These are phyloP conservation scores for Poecilobothrus nobilitatus DNA, from an alignment of 2,888 invertebrate species.

Conservation along the genomic window DNA sequence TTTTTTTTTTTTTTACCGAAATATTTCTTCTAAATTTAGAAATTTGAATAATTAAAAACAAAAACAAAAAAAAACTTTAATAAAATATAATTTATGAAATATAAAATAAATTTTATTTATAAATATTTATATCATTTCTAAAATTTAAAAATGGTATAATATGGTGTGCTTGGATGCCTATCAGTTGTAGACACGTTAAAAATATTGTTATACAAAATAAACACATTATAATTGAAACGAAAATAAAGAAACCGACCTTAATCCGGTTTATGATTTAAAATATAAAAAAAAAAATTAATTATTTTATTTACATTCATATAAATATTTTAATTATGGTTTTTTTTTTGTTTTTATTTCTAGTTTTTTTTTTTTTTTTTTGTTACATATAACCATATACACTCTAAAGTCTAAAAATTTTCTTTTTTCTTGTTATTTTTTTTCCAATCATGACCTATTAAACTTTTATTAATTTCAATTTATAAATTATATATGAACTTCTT, in stretches of 20 bases:
- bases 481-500: background rate
- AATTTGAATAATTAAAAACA: too few species aligned
- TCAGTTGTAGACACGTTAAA: background rate
- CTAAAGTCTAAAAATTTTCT: background rate
- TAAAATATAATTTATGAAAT: too few species aligned
- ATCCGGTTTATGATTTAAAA: background rate
- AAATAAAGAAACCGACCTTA: background rate
- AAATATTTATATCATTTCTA: too few species aligned
- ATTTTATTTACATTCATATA: too few species aligned
- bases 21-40: too few species aligned
- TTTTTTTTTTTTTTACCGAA: too few species aligned
- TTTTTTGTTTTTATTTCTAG: too few species aligned
- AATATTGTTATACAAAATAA: background rate
- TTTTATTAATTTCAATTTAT: background rate
- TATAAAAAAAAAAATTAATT: background rate
- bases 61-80: too few species aligned
- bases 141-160: too few species aligned
- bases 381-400: background rate
- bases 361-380: background rate
- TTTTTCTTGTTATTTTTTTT: background rate
- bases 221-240: background rate
- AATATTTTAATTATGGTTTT: too few species aligned
- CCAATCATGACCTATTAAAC: conserved; percentile 4
- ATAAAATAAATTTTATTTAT: too few species aligned
- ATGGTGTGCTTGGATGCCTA: too few species aligned